Conservation (phyloP, 2,113 vertebrate species). For the Chlorocebus sabaeus region DNA sequence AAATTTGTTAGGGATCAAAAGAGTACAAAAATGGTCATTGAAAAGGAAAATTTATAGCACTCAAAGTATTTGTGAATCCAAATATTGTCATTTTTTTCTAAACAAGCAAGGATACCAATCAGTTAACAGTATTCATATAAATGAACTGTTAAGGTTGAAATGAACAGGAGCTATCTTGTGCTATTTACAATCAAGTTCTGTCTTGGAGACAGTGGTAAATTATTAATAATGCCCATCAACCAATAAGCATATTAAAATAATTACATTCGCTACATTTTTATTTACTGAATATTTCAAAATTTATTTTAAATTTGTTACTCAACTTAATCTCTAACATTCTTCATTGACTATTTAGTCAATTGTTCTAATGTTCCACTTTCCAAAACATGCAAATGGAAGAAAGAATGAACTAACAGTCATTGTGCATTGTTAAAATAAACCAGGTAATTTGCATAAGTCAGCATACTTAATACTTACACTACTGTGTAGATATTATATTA, state of each 20-base stretch:
- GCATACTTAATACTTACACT: not conserved
- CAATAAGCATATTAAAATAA: not conserved
- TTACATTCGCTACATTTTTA: not conserved
- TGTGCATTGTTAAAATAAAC: not conserved
- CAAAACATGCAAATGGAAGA: not conserved
- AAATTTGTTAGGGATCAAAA: conserved; percentile 68
- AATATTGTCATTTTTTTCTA: conserved; percentile 3
- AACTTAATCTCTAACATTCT: not conserved
- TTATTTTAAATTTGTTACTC: not conserved
- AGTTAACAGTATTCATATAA: not conserved
- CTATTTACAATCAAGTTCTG: not conserved
- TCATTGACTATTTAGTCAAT: not conserved
- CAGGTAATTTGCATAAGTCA: not conserved
- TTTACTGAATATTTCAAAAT: not conserved
- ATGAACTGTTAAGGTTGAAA: not conserved
- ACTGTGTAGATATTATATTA: not conserved
- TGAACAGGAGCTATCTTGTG: not conserved
- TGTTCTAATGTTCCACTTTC: not conserved
- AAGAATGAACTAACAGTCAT: not conserved
- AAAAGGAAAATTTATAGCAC: conserved; percentile 27
- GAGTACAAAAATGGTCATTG: conserved; percentile 62
- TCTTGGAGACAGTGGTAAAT: not conserved
- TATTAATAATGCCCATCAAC: conserved; percentile 20
- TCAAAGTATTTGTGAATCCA: conserved; percentile 48
- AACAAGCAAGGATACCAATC: not conserved